Evolutionary conservation across 2,113 vertebrate species (phyloP).

Genomic region (Rhinopomastus cyanomelas): DNA sequence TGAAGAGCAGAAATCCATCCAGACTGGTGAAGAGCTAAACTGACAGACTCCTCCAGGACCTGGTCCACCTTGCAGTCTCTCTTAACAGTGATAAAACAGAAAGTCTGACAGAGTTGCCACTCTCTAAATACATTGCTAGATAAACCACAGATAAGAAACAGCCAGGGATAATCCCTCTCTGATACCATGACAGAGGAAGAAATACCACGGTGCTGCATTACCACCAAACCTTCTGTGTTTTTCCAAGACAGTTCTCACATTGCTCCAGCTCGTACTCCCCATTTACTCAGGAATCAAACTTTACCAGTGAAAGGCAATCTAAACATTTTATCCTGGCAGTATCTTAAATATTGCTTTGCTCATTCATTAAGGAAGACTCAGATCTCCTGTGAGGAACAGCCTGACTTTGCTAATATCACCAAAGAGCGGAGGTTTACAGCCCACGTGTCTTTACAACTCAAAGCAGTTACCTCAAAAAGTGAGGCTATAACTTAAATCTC

Average conservation of each 20-base stretch:
- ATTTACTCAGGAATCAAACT: background rate
- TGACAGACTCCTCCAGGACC: background rate
- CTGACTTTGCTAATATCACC: background rate
- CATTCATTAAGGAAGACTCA: background rate
- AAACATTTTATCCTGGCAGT: background rate
- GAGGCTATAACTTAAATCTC: background rate
- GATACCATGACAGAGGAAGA: constrained; percentile 1
- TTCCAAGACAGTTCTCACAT: background rate
- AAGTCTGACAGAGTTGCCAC: constrained; percentile 1
- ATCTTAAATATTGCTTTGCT: background rate
- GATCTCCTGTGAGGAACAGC: background rate
- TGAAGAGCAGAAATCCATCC: background rate
- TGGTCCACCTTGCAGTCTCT: background rate
- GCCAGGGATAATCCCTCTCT: constrained; percentile 12
- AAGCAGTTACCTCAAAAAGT: background rate
- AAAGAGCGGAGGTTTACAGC: background rate
- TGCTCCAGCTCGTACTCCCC: background rate
- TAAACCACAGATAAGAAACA: constrained; percentile 50
- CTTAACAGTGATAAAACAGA: constrained; percentile 11
- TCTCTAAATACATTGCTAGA: constrained; percentile 28
- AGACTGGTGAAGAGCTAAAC: background rate
- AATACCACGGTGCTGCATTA: background rate
- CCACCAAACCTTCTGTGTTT: background rate
- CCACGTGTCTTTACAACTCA: background rate
- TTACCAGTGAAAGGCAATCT: background rate